Base-by-base conservation (phyloP, 2,113 vertebrate species). In the Melospiza melodia region DNA sequence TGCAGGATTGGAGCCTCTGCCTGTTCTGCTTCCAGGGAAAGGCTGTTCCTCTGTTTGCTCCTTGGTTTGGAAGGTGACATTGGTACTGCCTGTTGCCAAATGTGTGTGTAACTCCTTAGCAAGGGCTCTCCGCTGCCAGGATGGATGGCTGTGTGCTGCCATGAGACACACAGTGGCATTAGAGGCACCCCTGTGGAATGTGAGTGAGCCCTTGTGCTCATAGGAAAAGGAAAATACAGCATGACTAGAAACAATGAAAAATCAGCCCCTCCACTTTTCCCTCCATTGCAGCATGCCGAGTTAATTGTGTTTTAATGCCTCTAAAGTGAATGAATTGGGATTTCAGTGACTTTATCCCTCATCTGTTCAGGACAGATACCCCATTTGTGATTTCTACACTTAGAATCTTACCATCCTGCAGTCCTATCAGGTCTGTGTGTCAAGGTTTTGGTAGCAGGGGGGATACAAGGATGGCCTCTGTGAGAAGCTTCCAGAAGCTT, bases 11-110 rank as follows among this genome's bases (percentile, higher is more conserved):
- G 85, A 90, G 44, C 49, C 18, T 3, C 49, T 88, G 62, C 83
- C 90, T 81, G 73, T 58, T 73, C 49, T 93, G 79, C 85, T 96
- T 93, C 82, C 85, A 90, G 49, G 59, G 69, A 43, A 75, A n/a
- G 41, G 62, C 85, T 83, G 51, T 4, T 93, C 46, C 33, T 81
- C 52, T 85, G n/a, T 57, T 79, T 49, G 12, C 28, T 90, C 28
- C 28, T 77, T 24, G 66, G n/a, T 76, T 76, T 41, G 67, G 92
- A 92, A 93, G 92, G 85, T 86, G 85, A 91, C 75, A 69, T 46
- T 76, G 90, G n/a, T 68, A 9, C 25, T 4, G 22, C 28, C 46
- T 46, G 15, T 52, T 80, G 75, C 71, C 88, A 94, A 80, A 79
- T 59, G 46, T 46, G 25, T 7, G 23, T 82, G 69, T 65, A 81